Evolutionary conservation across 2,797 vertebrate species (phyloP).

Genomic region (Thripadectes ignobilis): DNA sequence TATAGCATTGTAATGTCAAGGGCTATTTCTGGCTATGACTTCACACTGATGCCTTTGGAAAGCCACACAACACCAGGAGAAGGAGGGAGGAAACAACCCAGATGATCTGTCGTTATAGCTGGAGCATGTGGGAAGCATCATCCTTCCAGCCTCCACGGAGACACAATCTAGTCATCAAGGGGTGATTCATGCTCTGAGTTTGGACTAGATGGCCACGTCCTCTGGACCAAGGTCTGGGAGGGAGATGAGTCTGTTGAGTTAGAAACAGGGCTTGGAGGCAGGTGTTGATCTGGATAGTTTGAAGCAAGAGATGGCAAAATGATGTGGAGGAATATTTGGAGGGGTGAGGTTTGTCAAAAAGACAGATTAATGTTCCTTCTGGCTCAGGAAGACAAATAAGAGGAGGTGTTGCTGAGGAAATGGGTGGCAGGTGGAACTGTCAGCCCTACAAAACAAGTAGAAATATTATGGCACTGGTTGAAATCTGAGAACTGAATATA

Average conservation of each 20-base stretch:
- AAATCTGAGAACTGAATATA: background rate
- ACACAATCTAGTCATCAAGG: background rate
- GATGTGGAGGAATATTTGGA: background rate
- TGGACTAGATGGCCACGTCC: background rate
- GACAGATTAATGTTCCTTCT: background rate
- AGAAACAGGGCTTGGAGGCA: background rate
- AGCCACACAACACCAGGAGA: conserved; percentile 13
- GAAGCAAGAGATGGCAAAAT: background rate
- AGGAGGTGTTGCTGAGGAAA: background rate
- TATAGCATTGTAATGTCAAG: conserved; percentile 4
- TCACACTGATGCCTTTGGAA: conserved; percentile 51
- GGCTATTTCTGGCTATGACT: conserved; percentile 64
- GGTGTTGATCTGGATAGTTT: background rate
- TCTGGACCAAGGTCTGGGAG: background rate
- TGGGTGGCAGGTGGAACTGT: background rate
- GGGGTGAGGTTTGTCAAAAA: background rate
- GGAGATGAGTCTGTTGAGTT: background rate
- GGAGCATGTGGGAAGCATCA: conserved; percentile 57
- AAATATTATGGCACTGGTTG: background rate
- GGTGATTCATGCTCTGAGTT: background rate
- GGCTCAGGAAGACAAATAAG: conserved; percentile 11
- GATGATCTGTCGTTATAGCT: conserved; percentile 23
- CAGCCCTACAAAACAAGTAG: background rate
- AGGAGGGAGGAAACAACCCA: conserved; percentile 31
- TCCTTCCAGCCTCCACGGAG: background rate